phyloP scores from a whole-genome alignment of 92 coral and sea anemone species.

The Actinostola sp. region DNA sequence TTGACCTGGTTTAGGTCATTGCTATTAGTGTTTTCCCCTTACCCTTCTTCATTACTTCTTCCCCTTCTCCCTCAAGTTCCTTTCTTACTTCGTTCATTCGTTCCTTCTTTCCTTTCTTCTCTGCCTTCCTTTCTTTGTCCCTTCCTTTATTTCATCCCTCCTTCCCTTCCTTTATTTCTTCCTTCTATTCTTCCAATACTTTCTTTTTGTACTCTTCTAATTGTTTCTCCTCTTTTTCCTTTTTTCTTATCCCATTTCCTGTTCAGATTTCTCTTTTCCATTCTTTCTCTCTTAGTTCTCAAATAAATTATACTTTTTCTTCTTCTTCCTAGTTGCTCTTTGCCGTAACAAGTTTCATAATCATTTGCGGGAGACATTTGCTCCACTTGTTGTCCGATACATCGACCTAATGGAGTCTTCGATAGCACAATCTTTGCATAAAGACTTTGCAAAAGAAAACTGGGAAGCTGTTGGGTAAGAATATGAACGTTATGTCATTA shows the following conservation, averaged over 20 bases:
- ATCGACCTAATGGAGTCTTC: slow-evolving; percentile 99
- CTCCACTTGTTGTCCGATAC: slow-evolving; percentile 92
- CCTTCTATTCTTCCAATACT: too few species aligned
- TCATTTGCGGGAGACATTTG: slow-evolving; percentile 85
- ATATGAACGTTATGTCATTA: neutral
- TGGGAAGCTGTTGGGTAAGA: slow-evolving; percentile 93
- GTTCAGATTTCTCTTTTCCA: neutral
- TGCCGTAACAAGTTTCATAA: slow-evolving; percentile 80
- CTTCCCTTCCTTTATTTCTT: neutral
- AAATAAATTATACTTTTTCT: neutral
- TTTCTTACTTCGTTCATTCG: neutral
- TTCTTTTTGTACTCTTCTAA: neutral
- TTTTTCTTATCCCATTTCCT: neutral
- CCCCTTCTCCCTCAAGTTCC: neutral
- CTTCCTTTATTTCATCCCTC: too few species aligned
- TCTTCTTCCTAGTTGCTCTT: slow-evolving; percentile 45
- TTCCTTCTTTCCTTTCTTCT: neutral
- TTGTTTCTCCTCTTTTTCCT: too few species aligned
- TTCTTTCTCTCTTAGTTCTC: neutral
- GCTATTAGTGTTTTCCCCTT: too few species aligned
- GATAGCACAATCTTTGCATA: slow-evolving; percentile 95
- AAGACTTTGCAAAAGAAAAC: slow-evolving; percentile 87
- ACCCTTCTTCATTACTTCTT: neutral
- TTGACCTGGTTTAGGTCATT: too few species aligned
- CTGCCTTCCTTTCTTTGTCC: neutral